These are phyloP conservation scores for Choristoneura fumiferana DNA, from an alignment of 1,140 invertebrate genomes.

Conservation along the genomic window DNA sequence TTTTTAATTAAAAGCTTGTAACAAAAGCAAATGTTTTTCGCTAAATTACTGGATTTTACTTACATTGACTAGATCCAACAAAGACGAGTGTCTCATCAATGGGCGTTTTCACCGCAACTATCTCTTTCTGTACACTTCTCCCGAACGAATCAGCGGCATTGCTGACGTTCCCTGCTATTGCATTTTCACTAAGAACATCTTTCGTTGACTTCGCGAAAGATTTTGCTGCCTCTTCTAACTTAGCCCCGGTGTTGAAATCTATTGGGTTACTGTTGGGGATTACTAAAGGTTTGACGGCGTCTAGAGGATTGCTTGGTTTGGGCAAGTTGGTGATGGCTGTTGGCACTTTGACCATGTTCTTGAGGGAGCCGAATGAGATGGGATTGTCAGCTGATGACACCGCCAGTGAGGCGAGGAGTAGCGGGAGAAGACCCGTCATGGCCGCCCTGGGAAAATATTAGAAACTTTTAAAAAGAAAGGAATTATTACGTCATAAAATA, in stretches of 20 bases:
- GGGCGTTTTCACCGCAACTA: conserved; percentile 47
- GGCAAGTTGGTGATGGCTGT: background rate
- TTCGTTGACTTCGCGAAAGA: too few species aligned
- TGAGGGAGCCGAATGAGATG: background rate
- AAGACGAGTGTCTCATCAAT: conserved; percentile 42
- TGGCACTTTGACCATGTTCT: background rate
- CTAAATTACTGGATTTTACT: too few species aligned
- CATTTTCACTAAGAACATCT: conserved; percentile 13
- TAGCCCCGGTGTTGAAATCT: too few species aligned
- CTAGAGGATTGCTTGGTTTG: too few species aligned
- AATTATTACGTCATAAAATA: too few species aligned
- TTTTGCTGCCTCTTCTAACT: too few species aligned
- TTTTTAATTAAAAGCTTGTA: too few species aligned
- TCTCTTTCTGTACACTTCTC: conserved; percentile 41
- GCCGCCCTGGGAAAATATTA: background rate
- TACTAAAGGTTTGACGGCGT: too few species aligned
- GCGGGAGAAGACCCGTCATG: conserved; percentile 1
- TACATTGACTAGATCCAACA: conserved; percentile 56
- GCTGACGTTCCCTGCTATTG: background rate
- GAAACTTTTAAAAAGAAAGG: too few species aligned
- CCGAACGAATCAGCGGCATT: conserved; percentile 28
- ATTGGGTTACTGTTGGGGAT: too few species aligned
- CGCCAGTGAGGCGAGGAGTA: background rate
- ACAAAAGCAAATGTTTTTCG: too few species aligned
- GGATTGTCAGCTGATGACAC: conserved; percentile 10